These are phyloP conservation scores for Troides helena DNA, from an alignment of 2,888 invertebrate species.

Conservation along the genomic window DNA sequence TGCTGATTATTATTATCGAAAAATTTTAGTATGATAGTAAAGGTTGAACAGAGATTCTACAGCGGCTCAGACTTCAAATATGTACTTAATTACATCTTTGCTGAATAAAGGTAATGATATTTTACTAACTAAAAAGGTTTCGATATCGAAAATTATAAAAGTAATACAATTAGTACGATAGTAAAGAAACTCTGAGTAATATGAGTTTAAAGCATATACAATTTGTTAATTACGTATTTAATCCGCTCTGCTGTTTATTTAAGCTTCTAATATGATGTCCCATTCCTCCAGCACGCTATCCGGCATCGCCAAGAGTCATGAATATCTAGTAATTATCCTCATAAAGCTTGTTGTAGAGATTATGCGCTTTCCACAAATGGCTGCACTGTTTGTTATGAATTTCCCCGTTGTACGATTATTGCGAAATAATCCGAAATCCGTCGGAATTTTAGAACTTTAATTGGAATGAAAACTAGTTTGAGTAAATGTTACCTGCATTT, in stretches of 20 bases:
- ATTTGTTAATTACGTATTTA: neutral
- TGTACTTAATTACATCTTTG: too few relatives aligned
- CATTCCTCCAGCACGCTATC: slow-evolving; percentile 20
- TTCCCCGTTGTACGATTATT: slow-evolving; percentile 22
- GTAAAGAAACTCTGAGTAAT: too few relatives aligned
- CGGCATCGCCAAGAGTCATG: slow-evolving; percentile 27
- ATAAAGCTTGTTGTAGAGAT: slow-evolving; percentile 29
- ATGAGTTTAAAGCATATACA: neutral
- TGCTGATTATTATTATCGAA: neutral
- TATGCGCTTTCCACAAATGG: slow-evolving; percentile 28
- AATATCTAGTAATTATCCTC: slow-evolving; percentile 28
- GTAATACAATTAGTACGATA: too few relatives aligned
- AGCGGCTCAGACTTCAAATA: too few relatives aligned
- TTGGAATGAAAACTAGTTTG: slow-evolving; percentile 13
- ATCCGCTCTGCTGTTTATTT: slow-evolving; percentile 14
- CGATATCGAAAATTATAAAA: too few relatives aligned
- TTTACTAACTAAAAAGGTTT: too few relatives aligned
- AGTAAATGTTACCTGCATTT: slow-evolving; percentile 6
- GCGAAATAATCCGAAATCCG: slow-evolving; percentile 20
- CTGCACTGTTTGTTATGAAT: slow-evolving; percentile 28
- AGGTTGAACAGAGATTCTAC: too few relatives aligned
- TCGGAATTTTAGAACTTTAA: slow-evolving; percentile 24
- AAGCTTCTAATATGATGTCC: slow-evolving; percentile 22
- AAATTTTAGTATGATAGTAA: too few relatives aligned
- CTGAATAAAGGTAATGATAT: too few relatives aligned